These are phyloP conservation scores for Lissonota sp. DNA, from an alignment of 2,888 invertebrate genomes.

Conservation along the genomic window DNA sequence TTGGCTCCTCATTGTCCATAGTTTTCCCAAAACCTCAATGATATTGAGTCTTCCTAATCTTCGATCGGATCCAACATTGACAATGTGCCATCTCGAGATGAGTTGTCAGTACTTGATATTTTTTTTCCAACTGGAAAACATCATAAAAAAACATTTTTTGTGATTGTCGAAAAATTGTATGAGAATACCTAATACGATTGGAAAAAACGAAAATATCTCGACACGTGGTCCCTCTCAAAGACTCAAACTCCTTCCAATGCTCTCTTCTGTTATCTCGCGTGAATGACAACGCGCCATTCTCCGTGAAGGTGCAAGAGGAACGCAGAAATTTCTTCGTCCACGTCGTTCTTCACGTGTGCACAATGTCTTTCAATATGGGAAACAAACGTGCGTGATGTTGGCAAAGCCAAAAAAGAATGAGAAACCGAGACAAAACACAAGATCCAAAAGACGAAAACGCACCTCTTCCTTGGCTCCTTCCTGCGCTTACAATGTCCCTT, in stretches of 20 bases:
- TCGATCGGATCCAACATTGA: too few relatives aligned
- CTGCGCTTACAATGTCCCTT: conserved; percentile 27
- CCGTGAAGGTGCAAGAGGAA: conserved; percentile 17
- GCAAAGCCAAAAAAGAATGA: conserved; percentile 2
- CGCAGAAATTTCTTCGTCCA: conserved; percentile 22
- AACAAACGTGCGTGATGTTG: conserved; percentile 39
- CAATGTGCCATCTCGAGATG: too few relatives aligned
- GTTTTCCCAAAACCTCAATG: too few relatives aligned
- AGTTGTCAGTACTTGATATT: too few relatives aligned
- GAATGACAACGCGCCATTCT: conserved; percentile 33
- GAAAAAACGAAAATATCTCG: not conserved
- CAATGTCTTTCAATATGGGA: not conserved
- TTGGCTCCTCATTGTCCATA: not conserved
- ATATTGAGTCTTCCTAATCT: too few relatives aligned
- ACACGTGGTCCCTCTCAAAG: conserved; percentile 19
- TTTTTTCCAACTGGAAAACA: too few relatives aligned
- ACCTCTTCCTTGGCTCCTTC: conserved; percentile 42
- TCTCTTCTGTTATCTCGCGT: conserved; percentile 18
- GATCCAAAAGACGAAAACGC: conserved; percentile 13
- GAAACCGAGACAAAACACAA: conserved; percentile 36
- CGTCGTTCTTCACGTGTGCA: too few relatives aligned
- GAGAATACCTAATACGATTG: too few relatives aligned
- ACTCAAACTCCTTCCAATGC: not conserved
- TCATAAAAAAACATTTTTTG: not conserved
- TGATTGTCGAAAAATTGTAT: not conserved